Evolutionary conservation across 2,797 vertebrate species (phyloP).

Genomic region (Enteromius trimaculatus): DNA sequence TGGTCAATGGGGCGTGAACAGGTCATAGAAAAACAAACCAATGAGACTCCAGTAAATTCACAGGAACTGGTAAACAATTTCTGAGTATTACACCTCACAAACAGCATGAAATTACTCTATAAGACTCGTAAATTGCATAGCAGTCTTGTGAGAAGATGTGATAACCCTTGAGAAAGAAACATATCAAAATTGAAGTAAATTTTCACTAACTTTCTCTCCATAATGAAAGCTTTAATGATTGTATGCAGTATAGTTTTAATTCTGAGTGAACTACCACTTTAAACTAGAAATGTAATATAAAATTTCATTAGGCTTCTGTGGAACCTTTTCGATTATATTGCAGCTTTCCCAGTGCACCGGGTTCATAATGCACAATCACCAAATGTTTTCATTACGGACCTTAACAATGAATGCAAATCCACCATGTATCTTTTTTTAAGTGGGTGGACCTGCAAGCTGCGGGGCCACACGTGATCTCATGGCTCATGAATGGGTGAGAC

Average conservation of each 20-base stretch:
- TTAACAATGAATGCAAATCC: slow-evolving; percentile 24
- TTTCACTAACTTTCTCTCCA: neutral
- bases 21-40: neutral
- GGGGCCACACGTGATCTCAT: slow-evolving; percentile 46
- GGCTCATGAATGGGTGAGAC: slow-evolving; percentile 46
- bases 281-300: neutral
- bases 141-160: neutral
- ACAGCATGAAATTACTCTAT: neutral
- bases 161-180: neutral
- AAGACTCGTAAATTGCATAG: neutral
- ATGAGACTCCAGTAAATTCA: neutral
- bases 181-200: neutral
- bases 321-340: neutral
- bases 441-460: slow-evolving; percentile 37
- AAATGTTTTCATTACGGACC: slow-evolving; percentile 12
- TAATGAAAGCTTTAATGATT: neutral
- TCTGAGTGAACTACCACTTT: neutral
- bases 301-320: neutral
- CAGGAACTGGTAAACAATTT: neutral
- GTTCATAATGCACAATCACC: neutral
- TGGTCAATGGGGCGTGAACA: neutral
- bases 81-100: neutral
- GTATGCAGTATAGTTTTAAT: too few species aligned
- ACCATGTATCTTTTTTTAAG: slow-evolving; percentile 42
- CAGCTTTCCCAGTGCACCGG: neutral